These are phyloP conservation scores for Falcaria lacertinaria DNA, from an alignment of 2,888 invertebrate genomes.

Conservation along the genomic window DNA sequence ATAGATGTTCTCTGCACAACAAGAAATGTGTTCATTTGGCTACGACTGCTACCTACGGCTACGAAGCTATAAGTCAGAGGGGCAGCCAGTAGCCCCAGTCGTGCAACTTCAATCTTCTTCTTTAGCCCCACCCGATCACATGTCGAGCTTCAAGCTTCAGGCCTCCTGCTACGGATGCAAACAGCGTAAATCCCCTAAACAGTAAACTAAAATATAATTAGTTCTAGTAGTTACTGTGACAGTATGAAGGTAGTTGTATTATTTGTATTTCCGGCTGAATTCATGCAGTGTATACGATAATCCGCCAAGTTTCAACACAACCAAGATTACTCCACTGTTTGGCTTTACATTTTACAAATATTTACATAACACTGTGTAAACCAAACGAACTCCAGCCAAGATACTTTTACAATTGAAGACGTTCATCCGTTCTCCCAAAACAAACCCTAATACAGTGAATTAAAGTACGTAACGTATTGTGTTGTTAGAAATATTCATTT, in stretches of 20 bases:
- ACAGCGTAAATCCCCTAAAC: no score
- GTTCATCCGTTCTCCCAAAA: neutral
- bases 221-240: no score
- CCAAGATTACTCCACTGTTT: slow-evolving; percentile 53
- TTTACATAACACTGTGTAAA: slow-evolving; percentile 59
- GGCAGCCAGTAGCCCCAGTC: no score
- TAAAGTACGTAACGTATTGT: slow-evolving; percentile 19
- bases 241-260: neutral
- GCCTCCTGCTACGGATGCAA: no score
- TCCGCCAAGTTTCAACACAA: slow-evolving; percentile 42
- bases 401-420: slow-evolving; percentile 20
- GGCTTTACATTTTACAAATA: slow-evolving; percentile 53
- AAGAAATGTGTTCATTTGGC: no score
- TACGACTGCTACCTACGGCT: no score
- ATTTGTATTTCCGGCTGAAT: slow-evolving; percentile 36
- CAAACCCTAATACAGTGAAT: neutral
- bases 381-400: slow-evolving; percentile 35
- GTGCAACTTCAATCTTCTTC: no score
- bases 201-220: no score
- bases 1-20: no score
- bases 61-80: no score
- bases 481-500: neutral
- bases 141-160: no score
- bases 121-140: no score
- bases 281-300: slow-evolving; percentile 47